These are phyloP conservation scores for Trichogramma evanescens DNA, from an alignment of 2,888 invertebrate species.

Conservation along the genomic window DNA sequence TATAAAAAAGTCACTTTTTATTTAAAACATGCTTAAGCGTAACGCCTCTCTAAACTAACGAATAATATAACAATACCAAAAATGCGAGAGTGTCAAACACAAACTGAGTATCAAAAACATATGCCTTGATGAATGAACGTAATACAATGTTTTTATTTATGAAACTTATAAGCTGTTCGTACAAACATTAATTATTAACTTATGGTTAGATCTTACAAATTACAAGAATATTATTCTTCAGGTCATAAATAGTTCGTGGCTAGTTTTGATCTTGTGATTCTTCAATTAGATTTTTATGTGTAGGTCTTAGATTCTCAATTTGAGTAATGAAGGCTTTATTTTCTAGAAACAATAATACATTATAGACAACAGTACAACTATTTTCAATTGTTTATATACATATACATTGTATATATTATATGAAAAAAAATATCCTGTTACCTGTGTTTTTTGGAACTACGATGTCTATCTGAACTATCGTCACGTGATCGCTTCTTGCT, in stretches of 20 bases:
- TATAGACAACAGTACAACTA: too few species aligned
- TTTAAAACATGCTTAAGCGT: slow-evolving; percentile 11
- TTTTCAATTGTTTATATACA: too few species aligned
- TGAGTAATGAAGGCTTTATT: neutral
- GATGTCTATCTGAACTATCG: slow-evolving; percentile 61
- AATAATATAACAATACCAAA: too few species aligned
- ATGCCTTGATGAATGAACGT: neutral
- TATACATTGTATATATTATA: neutral
- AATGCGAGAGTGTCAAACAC: neutral
- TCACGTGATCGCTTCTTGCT: slow-evolving; percentile 70
- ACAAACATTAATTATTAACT: neutral
- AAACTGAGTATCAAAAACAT: neutral
- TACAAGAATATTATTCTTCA: neutral
- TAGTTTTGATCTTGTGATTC: too few species aligned
- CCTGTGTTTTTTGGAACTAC: slow-evolving; percentile 65
- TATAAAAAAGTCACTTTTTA: slow-evolving; percentile 14
- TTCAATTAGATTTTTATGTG: too few species aligned
- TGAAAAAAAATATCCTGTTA: slow-evolving; percentile 33
- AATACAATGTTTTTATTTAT: neutral
- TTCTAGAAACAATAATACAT: neutral
- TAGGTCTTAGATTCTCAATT: too few species aligned
- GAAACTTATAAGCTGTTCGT: slow-evolving; percentile 3
- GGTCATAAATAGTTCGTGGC: too few species aligned
- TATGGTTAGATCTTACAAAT: neutral
- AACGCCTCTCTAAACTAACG: too few species aligned